A percentile compares a stretch with the other conserved stretches of the same genome.
These are phyloP conservation scores for Heliconius himera DNA, from an alignment of 1,140 invertebrate species.

Conservation along the genomic window DNA sequence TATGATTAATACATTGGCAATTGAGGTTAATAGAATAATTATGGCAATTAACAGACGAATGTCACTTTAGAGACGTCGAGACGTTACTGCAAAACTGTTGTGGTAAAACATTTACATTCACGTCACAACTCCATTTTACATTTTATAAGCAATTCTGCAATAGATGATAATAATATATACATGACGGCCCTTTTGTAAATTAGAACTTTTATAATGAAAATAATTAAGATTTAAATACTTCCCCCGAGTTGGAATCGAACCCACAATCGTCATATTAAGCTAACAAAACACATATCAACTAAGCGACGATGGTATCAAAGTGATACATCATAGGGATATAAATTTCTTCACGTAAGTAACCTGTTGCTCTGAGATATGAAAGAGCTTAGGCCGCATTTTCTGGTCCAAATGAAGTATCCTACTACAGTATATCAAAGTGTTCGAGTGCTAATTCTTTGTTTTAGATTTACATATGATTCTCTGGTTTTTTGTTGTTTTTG, in stretches of 20 bases:
- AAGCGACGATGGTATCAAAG: constrained; percentile 32
- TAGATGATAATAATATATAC: no score
- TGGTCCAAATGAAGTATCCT: constrained; percentile 33
- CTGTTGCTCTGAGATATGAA: constrained; percentile 64
- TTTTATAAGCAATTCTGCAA: no score
- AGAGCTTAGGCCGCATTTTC: constrained; percentile 51
- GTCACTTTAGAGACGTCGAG: no score
- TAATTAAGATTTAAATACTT: background rate
- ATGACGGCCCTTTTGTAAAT: no score
- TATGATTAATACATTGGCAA: no score
- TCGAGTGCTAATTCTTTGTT: constrained; percentile 14
- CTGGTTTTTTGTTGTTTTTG: background rate
- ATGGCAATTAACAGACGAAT: no score
- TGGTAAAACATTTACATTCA: no score
- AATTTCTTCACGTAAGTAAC: constrained; percentile 65
- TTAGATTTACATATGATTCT: background rate
- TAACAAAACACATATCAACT: background rate
- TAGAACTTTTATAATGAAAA: no score
- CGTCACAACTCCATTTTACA: no score
- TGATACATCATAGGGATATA: constrained; percentile 70
- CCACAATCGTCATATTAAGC: background rate
- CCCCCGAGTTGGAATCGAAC: background rate
- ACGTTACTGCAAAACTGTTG: no score
- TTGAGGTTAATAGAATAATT: no score
- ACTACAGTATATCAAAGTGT: constrained; percentile 16